Base-by-base conservation (phyloP, 92 coral and sea anemone genomes). In the Epizoanthus rinbou region DNA sequence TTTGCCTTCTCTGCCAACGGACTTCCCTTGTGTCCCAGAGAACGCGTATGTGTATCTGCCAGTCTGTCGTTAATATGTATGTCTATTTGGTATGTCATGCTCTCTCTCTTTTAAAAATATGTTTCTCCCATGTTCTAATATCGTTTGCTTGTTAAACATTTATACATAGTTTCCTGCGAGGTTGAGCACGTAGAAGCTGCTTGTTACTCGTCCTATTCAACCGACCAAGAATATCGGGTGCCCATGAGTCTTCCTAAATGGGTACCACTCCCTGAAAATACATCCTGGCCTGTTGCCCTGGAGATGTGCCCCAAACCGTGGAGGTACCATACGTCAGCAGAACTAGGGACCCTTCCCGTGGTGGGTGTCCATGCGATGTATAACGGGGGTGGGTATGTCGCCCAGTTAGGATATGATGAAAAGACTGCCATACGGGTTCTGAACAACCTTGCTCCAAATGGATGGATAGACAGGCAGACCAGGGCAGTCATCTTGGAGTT, bases 401-500 rank as follows among this genome's bases (percentile, higher is more conserved):
- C 89, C 0, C 64, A 86, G 57, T 69, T 86, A 16, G 89, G 89
- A 50, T 86, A 86, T 69, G 57, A 80, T 3, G 82, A 16, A 16
- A 60, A 72, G 6, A 86, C 89, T 19, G 89, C 86, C 14, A 23
- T 24, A 37, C 33, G 76, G 45, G 76, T 81, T 65, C 57, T 86
- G 9, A 54, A 72, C 8, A 83, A 87, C 15, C 80, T 87, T 50
- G 52, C 11, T 16, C 33, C 39, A 3, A 87, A 87, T 13, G 22
- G 35, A 3, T 87, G 90, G 90, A 87, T 83, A 56, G 90, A 87
- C 57, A 78, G 87, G 31, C 87, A 83, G 45, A 87, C 90, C 4
- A 82, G 90, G 10, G 90, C 82, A 2, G 80, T 83, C 59, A 41
- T 87, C 69, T 66, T 69, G 23, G 90, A 87, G 75, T 35, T 87